Evolutionary conservation across 2,113 vertebrate species (phyloP).

Genomic region (Physeter macrocephalus): DNA sequence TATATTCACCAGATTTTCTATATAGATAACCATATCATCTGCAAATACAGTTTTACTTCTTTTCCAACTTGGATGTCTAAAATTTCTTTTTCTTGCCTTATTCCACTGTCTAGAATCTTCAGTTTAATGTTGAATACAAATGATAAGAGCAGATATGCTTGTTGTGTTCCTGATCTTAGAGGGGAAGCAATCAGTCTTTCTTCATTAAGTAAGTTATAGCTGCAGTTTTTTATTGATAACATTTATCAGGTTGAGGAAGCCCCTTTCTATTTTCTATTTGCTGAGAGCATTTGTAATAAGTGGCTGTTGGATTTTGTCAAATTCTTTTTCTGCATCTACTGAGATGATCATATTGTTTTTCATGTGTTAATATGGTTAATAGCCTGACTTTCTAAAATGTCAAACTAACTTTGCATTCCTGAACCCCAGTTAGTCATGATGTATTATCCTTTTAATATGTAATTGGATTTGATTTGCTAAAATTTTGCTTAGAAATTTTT

Average conservation of each 20-base stretch:
- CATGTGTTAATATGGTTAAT: not conserved
- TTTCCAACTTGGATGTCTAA: too few relatives aligned
- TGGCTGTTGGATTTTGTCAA: not conserved
- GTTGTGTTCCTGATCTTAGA: too few relatives aligned
- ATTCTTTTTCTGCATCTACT: not conserved
- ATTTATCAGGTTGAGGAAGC: fast-evolving
- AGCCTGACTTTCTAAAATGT: not conserved
- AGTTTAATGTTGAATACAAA: too few relatives aligned
- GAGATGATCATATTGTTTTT: not conserved
- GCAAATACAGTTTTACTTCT: too few relatives aligned
- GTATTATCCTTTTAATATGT: not conserved
- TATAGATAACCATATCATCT: too few relatives aligned
- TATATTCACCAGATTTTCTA: not conserved
- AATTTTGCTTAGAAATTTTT: too few relatives aligned
- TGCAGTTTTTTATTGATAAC: too few relatives aligned
- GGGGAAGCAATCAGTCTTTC: not conserved
- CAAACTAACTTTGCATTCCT: not conserved
- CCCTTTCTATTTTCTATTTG: too few relatives aligned
- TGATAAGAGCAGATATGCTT: too few relatives aligned
- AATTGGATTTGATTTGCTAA: not conserved
- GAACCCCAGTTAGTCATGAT: not conserved
- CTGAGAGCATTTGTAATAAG: not conserved
- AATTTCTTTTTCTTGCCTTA: too few relatives aligned
- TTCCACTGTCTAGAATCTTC: too few relatives aligned
- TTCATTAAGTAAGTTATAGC: too few relatives aligned